phyloP scores from a whole-genome alignment of 2,888 invertebrate genomes.

The Phortica magna region DNA sequence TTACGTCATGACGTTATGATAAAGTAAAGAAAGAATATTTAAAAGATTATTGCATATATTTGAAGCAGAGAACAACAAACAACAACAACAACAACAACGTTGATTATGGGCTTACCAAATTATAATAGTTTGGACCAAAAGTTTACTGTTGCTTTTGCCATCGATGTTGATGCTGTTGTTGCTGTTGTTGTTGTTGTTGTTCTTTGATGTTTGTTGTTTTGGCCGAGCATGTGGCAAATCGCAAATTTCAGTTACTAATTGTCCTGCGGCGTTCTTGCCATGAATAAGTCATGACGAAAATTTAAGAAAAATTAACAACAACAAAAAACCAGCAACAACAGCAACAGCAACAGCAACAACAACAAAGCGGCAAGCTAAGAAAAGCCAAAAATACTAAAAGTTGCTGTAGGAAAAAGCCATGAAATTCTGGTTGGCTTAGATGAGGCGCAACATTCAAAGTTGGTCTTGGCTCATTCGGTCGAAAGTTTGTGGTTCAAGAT shows the following conservation, averaged over 20 bases:
- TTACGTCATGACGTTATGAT: not conserved
- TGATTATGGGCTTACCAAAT: constrained; percentile 15
- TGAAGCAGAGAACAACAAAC: not conserved
- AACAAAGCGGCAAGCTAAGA: constrained; percentile 47
- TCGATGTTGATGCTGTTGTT: constrained; percentile 47
- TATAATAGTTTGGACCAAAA: constrained; percentile 45
- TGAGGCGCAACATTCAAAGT: not conserved
- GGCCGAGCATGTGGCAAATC: constrained; percentile 25
- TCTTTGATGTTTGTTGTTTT: too few relatives aligned
- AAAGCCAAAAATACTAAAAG: constrained; percentile 53
- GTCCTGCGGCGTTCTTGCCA: constrained; percentile 2
- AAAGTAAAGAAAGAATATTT: not conserved
- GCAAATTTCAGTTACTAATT: constrained; percentile 23
- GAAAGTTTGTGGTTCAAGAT: not conserved
- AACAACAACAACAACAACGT: constrained; percentile 12
- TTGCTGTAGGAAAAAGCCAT: constrained; percentile 41
- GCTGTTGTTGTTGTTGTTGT: constrained; percentile 45
- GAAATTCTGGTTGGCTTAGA: not conserved
- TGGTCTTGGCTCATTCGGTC: not conserved
- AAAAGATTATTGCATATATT: not conserved
- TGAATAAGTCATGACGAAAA: constrained; percentile 12
- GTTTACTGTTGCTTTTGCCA: constrained; percentile 33
- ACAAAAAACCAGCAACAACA: constrained; percentile 30
- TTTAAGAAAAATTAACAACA: constrained; percentile 24
- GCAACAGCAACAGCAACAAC: constrained; percentile 36